phyloP scores from a whole-genome alignment of 2,113 vertebrate genomes.

The Ictalurus punctatus region DNA sequence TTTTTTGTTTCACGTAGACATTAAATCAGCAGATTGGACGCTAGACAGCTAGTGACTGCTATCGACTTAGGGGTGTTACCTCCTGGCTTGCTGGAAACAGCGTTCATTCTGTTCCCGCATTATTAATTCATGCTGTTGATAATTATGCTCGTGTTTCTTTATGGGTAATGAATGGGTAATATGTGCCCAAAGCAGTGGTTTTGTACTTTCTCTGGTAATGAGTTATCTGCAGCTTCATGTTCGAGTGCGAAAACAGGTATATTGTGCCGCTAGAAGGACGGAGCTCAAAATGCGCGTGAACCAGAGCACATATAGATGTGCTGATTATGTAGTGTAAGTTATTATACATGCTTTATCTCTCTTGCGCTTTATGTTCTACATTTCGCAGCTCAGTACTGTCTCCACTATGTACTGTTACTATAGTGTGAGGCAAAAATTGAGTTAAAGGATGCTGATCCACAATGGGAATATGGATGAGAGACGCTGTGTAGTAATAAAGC shows the following conservation, averaged over 20 bases:
- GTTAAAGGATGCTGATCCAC: background rate
- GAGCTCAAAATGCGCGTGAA: background rate
- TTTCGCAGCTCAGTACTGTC: background rate
- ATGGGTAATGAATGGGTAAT: slow-evolving; percentile 13
- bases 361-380: background rate
- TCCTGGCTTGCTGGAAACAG: background rate
- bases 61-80: background rate
- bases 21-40: background rate
- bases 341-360: background rate
- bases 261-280: background rate
- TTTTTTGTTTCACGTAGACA: slow-evolving; percentile 6
- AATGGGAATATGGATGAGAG: background rate
- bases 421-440: background rate
- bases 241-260: background rate
- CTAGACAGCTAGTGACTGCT: background rate
- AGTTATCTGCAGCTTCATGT: background rate
- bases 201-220: slow-evolving; percentile 15
- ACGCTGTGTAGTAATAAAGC: background rate
- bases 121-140: slow-evolving; percentile 40
- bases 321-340: background rate
- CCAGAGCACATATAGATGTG: background rate
- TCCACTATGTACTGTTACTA: background rate
- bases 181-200: background rate
- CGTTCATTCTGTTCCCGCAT: slow-evolving; percentile 14
- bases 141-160: slow-evolving; percentile 40